Evolutionary conservation across 2,888 invertebrate species (phyloP).

Genomic region (Nesidiocoris tenuis): DNA sequence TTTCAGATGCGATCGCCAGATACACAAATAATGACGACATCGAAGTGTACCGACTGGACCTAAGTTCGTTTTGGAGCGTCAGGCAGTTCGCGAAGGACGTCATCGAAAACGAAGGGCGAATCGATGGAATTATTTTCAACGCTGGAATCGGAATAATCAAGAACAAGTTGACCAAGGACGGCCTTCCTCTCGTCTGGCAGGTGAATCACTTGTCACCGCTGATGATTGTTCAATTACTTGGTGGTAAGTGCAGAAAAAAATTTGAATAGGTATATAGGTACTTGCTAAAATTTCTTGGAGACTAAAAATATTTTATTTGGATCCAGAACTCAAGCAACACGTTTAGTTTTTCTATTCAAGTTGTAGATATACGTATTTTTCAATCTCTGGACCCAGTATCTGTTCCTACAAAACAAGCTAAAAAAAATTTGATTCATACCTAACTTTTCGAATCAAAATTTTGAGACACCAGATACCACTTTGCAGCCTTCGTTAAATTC

Average conservation of each 20-base stretch:
- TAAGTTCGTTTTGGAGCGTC: constrained; percentile 41
- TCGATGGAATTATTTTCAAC: constrained; percentile 34
- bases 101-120: constrained; percentile 22
- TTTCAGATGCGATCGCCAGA: constrained; percentile 23
- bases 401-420: too few species aligned
- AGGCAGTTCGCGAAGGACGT: constrained; percentile 36
- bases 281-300: too few species aligned
- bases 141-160: constrained; percentile 29
- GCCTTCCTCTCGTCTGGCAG: constrained; percentile 39
- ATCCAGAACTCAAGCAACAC: too few species aligned
- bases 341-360: too few species aligned
- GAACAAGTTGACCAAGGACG: constrained; percentile 27
- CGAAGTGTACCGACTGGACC: constrained; percentile 37
- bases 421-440: too few species aligned
- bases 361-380: too few species aligned
- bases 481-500: too few species aligned
- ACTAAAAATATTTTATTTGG: too few species aligned
- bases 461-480: too few species aligned
- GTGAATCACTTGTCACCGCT: constrained; percentile 31
- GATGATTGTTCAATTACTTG: constrained; percentile 26
- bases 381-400: too few species aligned
- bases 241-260: constrained; percentile 12
- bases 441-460: too few species aligned
- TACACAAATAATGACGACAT: constrained; percentile 36
- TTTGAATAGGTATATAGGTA: too few species aligned